These are phyloP conservation scores for Hyles lineata DNA, from an alignment of 2,888 invertebrate genomes.

Conservation along the genomic window DNA sequence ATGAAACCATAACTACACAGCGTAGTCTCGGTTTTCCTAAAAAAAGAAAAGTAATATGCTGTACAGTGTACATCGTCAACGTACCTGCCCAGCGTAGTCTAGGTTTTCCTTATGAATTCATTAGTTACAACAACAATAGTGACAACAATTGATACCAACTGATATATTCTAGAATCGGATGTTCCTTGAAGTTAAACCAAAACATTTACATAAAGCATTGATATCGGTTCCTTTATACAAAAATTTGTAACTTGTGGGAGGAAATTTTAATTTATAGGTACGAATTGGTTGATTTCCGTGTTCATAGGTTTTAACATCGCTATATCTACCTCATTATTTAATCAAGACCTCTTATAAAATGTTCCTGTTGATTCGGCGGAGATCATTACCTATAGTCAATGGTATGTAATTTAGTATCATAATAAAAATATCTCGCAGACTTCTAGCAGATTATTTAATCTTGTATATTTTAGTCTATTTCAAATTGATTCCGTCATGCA, in stretches of 20 bases:
- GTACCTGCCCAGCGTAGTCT: too few species aligned
- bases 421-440: too few species aligned
- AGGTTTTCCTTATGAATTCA: too few species aligned
- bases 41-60: too few species aligned
- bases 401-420: too few species aligned
- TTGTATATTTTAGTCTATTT: too few species aligned
- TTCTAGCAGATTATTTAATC: too few species aligned
- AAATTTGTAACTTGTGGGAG: conserved; percentile 10
- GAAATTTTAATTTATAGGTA: background rate
- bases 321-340: conserved; percentile 3
- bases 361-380: background rate
- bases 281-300: background rate
- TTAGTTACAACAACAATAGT: too few species aligned
- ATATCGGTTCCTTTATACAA: background rate
- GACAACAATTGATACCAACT: background rate
- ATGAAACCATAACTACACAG: too few species aligned
- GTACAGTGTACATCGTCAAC: too few species aligned
- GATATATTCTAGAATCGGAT: background rate
- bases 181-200: background rate
- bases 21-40: too few species aligned
- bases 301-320: background rate
- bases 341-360: conserved; percentile 6
- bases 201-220: background rate
- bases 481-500: too few species aligned
- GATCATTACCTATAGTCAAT: background rate